Percentiles rank a stretch among this genome's conserved stretches.
Conservation (phyloP, 1,140 invertebrate species). For the Eriosoma lanigerum region DNA sequence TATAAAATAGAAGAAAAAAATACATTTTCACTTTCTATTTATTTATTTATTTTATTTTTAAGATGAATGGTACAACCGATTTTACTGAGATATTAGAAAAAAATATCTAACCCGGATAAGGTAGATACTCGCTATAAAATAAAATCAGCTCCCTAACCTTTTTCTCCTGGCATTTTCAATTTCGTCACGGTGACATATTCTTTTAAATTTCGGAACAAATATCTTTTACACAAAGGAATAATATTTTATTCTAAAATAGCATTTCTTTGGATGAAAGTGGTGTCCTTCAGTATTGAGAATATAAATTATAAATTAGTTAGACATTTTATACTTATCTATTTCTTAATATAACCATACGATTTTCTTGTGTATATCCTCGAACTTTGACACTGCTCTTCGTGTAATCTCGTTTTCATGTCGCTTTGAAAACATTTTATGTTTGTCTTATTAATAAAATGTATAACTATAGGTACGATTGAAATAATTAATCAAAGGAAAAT, state of each 20-base stretch:
- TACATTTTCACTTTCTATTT: conserved; percentile 12
- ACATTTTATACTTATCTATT: too few species aligned
- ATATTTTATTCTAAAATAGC: not conserved
- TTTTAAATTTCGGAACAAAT: not conserved
- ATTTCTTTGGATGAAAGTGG: not conserved
- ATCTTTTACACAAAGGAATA: not conserved
- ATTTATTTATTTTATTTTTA: not conserved
- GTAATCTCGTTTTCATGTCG: not conserved
- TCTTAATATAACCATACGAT: too few species aligned
- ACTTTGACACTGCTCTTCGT: too few species aligned
- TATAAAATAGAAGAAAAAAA: not conserved
- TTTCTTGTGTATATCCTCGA: too few species aligned
- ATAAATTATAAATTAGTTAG: too few species aligned
- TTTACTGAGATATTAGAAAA: conserved; percentile 1
- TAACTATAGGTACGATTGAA: not conserved
- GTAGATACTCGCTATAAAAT: not conserved
- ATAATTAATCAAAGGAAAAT: conserved; percentile 13
- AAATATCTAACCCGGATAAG: not conserved
- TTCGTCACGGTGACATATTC: not conserved
- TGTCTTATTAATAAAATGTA: not conserved
- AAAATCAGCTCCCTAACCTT: not conserved
- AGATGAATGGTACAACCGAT: conserved; percentile 13
- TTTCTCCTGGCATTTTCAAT: conserved; percentile 2
- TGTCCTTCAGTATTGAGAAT: too few species aligned
- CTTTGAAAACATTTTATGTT: not conserved